Evolutionary conservation across 2,888 invertebrate species (phyloP).

Genomic region (Lasioglossum leucozonium): DNA sequence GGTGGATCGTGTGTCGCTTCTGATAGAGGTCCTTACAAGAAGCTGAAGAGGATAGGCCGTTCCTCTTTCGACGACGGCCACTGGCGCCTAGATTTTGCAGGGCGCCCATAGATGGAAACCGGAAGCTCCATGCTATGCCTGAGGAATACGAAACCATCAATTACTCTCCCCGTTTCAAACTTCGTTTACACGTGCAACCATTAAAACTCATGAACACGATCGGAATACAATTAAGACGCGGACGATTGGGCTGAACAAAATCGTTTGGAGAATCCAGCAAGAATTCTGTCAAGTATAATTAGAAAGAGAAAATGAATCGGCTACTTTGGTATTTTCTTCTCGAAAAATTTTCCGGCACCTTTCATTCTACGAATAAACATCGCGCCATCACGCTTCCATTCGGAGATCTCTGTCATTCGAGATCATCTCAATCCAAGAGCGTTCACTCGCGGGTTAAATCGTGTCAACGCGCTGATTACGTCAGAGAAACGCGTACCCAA

Average conservation of each 20-base stretch:
- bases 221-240: not conserved
- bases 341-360: too few species aligned
- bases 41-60: conserved; percentile 66
- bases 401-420: conserved; percentile 44
- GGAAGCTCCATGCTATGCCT: conserved; percentile 82
- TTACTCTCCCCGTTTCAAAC: not conserved
- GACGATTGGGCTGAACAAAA: not conserved
- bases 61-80: conserved; percentile 76
- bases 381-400: not conserved
- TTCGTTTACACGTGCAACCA: not conserved
- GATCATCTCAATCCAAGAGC: conserved; percentile 38
- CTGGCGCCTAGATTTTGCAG: conserved; percentile 78
- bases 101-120: conserved; percentile 79
- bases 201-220: not conserved
- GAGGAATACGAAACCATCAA: conserved; percentile 9
- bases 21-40: conserved; percentile 75
- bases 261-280: not conserved
- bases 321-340: too few species aligned
- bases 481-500: not conserved
- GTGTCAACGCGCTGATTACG: conserved; percentile 10
- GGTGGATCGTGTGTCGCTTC: conserved; percentile 77
- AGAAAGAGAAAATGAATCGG: too few species aligned
- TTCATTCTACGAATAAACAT: too few species aligned
- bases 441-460: conserved; percentile 12
- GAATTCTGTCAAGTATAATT: too few species aligned